Percentiles rank a stretch among this genome's conserved stretches.
Conservation (phyloP, 1,140 invertebrate genomes). For the Drosophila sp. region DNA sequence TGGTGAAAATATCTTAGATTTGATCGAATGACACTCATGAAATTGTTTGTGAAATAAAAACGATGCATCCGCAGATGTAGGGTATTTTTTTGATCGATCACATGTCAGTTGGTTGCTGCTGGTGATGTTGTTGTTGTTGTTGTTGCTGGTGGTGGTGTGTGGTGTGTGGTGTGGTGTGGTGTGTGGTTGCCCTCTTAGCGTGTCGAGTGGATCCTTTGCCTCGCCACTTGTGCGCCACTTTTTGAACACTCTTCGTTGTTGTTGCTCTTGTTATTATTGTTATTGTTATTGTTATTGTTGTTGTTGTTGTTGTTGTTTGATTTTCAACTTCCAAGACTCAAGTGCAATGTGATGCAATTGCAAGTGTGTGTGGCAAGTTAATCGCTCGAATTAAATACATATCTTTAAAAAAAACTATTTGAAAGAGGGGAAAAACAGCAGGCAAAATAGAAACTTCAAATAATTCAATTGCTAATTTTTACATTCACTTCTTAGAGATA, state of each 20-base stretch:
- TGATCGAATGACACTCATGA: too few species aligned
- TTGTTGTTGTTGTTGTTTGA: conserved; percentile 20
- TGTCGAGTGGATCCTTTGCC: conserved; percentile 64
- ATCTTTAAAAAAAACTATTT: background rate
- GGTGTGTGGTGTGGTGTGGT: too few species aligned
- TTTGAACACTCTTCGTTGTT: conserved; percentile 33
- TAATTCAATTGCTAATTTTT: too few species aligned
- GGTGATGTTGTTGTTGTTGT: background rate
- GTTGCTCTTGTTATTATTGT: conserved; percentile 4
- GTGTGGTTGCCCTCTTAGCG: conserved; percentile 48
- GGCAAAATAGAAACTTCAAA: background rate
- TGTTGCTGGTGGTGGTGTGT: conserved; percentile 31
- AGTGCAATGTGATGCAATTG: conserved; percentile 19
- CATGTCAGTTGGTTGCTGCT: background rate
- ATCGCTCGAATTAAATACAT: conserved; percentile 26
- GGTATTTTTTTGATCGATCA: background rate
- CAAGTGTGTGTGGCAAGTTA: background rate
- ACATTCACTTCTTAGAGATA: too few species aligned
- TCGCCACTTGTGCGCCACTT: conserved; percentile 61
- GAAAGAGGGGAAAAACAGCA: background rate
- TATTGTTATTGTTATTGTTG: conserved; percentile 12
- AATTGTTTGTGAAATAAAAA: background rate
- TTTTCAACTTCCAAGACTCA: conserved; percentile 19
- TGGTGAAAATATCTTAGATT: too few species aligned
- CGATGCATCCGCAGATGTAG: background rate